Evolutionary conservation across 2,888 invertebrate genomes (phyloP).

Genomic region (Empis stercorea): DNA sequence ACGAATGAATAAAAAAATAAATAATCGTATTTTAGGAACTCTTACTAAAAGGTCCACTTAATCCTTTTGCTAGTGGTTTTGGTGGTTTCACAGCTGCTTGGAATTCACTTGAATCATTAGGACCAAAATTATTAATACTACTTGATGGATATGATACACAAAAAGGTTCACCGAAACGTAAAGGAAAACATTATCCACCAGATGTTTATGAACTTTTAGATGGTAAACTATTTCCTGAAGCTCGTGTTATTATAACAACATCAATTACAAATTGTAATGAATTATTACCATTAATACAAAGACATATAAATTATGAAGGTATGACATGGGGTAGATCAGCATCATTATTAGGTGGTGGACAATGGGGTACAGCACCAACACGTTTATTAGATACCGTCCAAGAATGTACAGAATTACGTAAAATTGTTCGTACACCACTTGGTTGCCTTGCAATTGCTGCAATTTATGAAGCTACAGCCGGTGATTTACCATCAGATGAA

Average conservation of each 20-base stretch:
- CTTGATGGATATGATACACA: slow-evolving; percentile 40
- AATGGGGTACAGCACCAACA: slow-evolving; percentile 37
- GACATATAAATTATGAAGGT: slow-evolving; percentile 38
- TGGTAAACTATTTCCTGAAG: slow-evolving; percentile 41
- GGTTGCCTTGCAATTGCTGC: slow-evolving; percentile 42
- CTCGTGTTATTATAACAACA: slow-evolving; percentile 40
- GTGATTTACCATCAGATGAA: slow-evolving; percentile 30
- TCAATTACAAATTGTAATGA: slow-evolving; percentile 31
- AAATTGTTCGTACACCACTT: slow-evolving; percentile 39
- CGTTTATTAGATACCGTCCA: slow-evolving; percentile 34
- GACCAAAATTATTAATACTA: slow-evolving; percentile 39
- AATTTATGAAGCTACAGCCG: slow-evolving; percentile 38
- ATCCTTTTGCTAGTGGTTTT: slow-evolving; percentile 23
- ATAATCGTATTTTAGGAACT: slow-evolving; percentile 24
- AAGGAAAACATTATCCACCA: slow-evolving; percentile 32
- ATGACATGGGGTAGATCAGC: slow-evolving; percentile 40
- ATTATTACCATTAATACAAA: slow-evolving; percentile 36
- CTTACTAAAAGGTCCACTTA: slow-evolving; percentile 33
- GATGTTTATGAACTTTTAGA: slow-evolving; percentile 41
- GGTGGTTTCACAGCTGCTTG: slow-evolving; percentile 34
- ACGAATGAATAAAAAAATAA: not conserved
- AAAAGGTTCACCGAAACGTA: slow-evolving; percentile 25
- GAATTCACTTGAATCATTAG: slow-evolving; percentile 36
- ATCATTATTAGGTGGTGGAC: slow-evolving; percentile 37
- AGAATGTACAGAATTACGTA: slow-evolving; percentile 32